Conservation (phyloP, 2,888 invertebrate species). For the Oxystoma pomonae region DNA sequence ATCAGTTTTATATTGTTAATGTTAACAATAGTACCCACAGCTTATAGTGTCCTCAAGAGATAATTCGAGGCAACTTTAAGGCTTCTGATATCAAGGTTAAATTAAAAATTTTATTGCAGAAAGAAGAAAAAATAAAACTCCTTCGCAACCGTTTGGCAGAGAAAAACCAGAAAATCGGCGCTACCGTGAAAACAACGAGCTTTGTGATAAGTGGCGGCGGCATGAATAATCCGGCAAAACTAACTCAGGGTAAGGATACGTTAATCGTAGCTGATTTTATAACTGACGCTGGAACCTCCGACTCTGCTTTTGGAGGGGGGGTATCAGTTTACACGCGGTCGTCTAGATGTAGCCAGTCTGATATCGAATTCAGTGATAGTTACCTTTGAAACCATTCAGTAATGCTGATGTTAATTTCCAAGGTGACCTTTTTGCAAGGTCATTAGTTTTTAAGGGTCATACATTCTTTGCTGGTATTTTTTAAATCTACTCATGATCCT, state of each 20-base stretch:
- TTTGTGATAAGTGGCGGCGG: background rate
- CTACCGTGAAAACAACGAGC: slow-evolving; percentile 41
- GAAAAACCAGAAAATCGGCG: slow-evolving; percentile 43
- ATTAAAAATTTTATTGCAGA: too few relatives aligned
- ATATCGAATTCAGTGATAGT: slow-evolving; percentile 85
- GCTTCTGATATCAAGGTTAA: too few relatives aligned
- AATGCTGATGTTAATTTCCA: too few relatives aligned
- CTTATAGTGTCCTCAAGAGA: too few relatives aligned
- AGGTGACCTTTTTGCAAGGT: too few relatives aligned
- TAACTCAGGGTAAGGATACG: slow-evolving; percentile 73
- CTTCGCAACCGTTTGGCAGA: slow-evolving; percentile 78
- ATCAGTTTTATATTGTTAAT: too few relatives aligned
- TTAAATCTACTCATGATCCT: background rate
- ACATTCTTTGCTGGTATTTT: too few relatives aligned
- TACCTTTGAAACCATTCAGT: slow-evolving; percentile 60
- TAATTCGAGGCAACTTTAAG: too few relatives aligned
- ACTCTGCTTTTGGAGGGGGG: slow-evolving; percentile 66
- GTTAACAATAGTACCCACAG: too few relatives aligned
- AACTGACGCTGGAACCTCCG: slow-evolving; percentile 72
- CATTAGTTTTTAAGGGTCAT: too few relatives aligned
- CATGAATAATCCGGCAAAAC: slow-evolving; percentile 41
- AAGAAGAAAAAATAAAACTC: slow-evolving; percentile 83
- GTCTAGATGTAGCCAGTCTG: slow-evolving; percentile 79
- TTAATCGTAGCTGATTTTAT: slow-evolving; percentile 71
- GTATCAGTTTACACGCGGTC: slow-evolving; percentile 74